These are phyloP conservation scores for Ictalurus furcatus DNA, from an alignment of 2,113 vertebrate species.

Conservation along the genomic window DNA sequence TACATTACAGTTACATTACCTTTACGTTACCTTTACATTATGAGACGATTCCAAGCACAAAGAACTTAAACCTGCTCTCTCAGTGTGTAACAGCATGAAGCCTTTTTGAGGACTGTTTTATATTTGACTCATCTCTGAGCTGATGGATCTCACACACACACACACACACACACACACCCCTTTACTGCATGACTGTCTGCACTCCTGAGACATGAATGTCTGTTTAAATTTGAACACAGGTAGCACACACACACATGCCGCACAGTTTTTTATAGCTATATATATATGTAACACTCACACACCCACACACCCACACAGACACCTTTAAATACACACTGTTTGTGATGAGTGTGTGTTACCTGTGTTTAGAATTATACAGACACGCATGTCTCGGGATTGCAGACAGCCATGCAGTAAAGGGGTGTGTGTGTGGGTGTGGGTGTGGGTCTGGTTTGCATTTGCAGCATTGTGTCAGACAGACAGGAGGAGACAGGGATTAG, in stretches of 20 bases:
- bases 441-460: conserved; percentile 80
- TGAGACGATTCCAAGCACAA: neutral
- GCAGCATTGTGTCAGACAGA: conserved; percentile 65
- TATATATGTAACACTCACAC: no score
- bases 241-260: neutral
- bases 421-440: conserved; percentile 47
- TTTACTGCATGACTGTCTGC: neutral
- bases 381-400: no score
- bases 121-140: neutral
- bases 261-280: no score
- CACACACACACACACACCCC: conserved; percentile 26
- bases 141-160: neutral
- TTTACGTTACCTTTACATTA: neutral
- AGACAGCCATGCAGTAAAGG: no score
- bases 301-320: no score
- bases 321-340: neutral
- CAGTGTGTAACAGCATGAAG: neutral
- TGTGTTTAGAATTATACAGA: no score
- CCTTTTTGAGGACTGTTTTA: neutral
- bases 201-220: neutral
- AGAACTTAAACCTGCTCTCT: neutral
- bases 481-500: conserved; percentile 53
- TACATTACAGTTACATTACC: no score
- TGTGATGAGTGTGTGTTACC: neutral
- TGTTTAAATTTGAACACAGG: neutral